Evolutionary conservation across 1,140 invertebrate genomes (phyloP), one percentile per base, ranked within the genome.

Genomic region (Aphaenogaster ashmeadi): DNA sequence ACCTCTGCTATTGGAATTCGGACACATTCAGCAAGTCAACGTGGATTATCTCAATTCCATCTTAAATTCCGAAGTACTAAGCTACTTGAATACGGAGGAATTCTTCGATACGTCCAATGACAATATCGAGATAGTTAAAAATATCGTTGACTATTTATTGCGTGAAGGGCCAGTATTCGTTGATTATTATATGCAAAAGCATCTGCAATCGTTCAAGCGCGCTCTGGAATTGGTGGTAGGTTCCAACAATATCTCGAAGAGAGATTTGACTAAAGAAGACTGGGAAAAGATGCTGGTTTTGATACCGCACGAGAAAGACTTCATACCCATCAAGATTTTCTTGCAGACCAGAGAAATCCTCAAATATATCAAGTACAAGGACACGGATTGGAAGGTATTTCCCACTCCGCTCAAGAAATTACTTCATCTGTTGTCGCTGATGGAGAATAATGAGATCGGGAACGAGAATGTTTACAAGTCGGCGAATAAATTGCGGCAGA

Each of bases 81-180:
- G 21, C 18, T 66, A 79, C 7, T 38, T 86, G 8, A 52, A 54
- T 52, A 13, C 50, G 18, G 72, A 62, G 3, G n/a, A 67, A 54
- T 33, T 66, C 4, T 41, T 38, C 27, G 50, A 44, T 7, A 18
- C 64, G 1, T n/a, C 60, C n/a, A 36, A 44, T 1, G 36, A 78
- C 21, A 33, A 62, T 36, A 44, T 13, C 58, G 84, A 78, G 4
- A 13, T 66, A 38, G 50, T 86, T 2, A 27, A 21, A 41, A 86
- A 38, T 36, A 66, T 86, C 74, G 6, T 86, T 15, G 62, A 86
- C 2, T 67, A 79, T 86, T 27, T 86, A 4, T 36, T 86, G 38
- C 0, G 6, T 1, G 13, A 54, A 8, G 50, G 11, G 21, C 13
- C 84, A n/a, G 11, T 15, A 4, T 21, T 79, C 1, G 21, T n/a